These are phyloP conservation scores for Chloroclystis v-ata DNA, from an alignment of 2,888 invertebrate species.

Conservation along the genomic window DNA sequence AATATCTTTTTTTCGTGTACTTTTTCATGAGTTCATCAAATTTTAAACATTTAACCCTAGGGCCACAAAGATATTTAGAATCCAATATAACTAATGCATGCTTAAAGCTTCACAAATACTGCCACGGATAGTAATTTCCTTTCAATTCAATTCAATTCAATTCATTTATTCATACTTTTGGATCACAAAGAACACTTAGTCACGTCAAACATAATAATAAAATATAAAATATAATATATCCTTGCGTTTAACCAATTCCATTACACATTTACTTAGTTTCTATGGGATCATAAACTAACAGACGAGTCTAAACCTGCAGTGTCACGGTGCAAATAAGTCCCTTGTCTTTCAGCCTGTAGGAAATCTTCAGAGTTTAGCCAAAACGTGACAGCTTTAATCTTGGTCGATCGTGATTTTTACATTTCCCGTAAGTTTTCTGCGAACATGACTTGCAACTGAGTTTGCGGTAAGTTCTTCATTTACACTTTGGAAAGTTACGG, in stretches of 20 bases:
- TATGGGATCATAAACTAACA: constrained; percentile 50
- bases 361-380: constrained; percentile 35
- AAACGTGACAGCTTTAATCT: constrained; percentile 32
- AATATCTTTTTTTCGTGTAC: constrained; percentile 5
- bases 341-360: constrained; percentile 45
- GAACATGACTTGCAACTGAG: constrained; percentile 3
- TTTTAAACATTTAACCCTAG: not conserved
- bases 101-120: not conserved
- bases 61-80: not conserved
- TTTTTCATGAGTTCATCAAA: not conserved
- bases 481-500: constrained; percentile 1
- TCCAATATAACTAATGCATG: not conserved
- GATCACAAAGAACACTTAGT: too few species aligned
- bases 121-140: too few species aligned
- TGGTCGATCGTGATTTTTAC: constrained; percentile 8
- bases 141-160: too few species aligned
- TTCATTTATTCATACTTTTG: too few species aligned
- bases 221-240: too few species aligned
- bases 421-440: constrained; percentile 1
- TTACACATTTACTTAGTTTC: constrained; percentile 55
- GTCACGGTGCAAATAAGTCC: constrained; percentile 62
- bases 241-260: constrained; percentile 15
- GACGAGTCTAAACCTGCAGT: constrained; percentile 50
- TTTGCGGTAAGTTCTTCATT: constrained; percentile 4
- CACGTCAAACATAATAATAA: too few species aligned